A percentile compares a stretch with the other conserved stretches of the same genome.
Conservation (phyloP, 2,113 vertebrate species). For the Puffinus mauretanicus region DNA sequence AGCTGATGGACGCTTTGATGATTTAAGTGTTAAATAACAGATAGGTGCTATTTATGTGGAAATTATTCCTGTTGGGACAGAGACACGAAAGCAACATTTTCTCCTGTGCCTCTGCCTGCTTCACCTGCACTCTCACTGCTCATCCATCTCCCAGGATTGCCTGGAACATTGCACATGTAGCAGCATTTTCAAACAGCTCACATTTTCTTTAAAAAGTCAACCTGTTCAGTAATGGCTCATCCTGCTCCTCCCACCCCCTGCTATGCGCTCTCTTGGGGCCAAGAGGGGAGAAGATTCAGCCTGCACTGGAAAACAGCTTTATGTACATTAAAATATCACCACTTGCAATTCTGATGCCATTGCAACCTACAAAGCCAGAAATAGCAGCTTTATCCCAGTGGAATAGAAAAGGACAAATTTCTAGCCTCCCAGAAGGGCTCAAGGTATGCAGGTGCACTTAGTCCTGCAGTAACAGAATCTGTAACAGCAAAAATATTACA, state of each 20-base stretch:
- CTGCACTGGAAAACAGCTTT: constrained; percentile 40
- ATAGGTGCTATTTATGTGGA: constrained; percentile 47
- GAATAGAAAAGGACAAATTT: constrained; percentile 21
- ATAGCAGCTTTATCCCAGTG: background rate
- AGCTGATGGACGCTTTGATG: constrained; percentile 20
- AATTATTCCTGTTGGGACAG: constrained; percentile 55
- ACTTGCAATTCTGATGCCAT: background rate
- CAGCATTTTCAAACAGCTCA: constrained; percentile 67
- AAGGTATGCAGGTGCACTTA: background rate
- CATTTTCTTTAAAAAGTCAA: constrained; percentile 63
- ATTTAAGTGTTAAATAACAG: constrained; percentile 58
- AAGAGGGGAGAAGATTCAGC: constrained; percentile 37
- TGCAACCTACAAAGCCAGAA: constrained; percentile 24
- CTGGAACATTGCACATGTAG: constrained; percentile 46
- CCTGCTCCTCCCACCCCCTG: constrained; percentile 52
- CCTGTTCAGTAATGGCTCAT: constrained; percentile 56
- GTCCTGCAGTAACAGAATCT: background rate
- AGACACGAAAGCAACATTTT: constrained; percentile 29
- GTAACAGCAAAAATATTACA: background rate
- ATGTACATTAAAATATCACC: constrained; percentile 56
- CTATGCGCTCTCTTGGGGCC: background rate
- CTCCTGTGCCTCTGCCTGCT: constrained; percentile 34
- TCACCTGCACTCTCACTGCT: constrained; percentile 37
- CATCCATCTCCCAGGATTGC: constrained; percentile 65
- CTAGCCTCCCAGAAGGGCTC: background rate